Base-by-base conservation (phyloP, 2,113 vertebrate genomes). In the Penelope pileata region DNA sequence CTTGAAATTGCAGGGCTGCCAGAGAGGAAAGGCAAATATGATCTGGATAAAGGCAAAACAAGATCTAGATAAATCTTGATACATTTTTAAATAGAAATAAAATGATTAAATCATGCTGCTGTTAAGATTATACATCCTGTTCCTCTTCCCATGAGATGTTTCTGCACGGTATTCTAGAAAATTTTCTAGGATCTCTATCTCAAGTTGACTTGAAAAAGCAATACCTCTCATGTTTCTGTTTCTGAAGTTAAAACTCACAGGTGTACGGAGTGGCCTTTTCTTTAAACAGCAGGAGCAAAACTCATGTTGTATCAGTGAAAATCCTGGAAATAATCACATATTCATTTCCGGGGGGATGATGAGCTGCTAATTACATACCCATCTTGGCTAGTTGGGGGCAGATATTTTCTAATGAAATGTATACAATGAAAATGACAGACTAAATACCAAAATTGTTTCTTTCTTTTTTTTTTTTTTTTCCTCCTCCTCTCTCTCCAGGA, bases 321-420 rank as follows among this genome's bases (percentile, higher is more conserved):
- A 64, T 50, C 19, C 51, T 56, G 32, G 64, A 91, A 93, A 91
- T 58, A 76, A 93, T 88, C n/a, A 50, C 34, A 48, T 83, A 64
- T 90, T n/a, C 50, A 32, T 81, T 95, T 88, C 83, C 43, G 36
- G 12, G 13, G 66, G 27, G 69, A 84, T 60, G 36, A 72, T 30
- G 88, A 94, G 45, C 69, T 79, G 62, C 62, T 95, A 90, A 96
- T 92, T 91, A 94, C 83, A 88, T 88, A 45, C 10, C 63, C 86
- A 56, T n/a, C 90, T 56, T 74, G 50, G 62, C 70, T 84, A 6
- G 38, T 53, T 76, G 36, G 66, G 83, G 89, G 66, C 77, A 84
- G 86, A 82, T 79, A 75, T 83, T 95, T 93, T 74, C 63, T 59
- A 40, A 32, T 13, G 36, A 54, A 85, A 91, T 32, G n/a, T 43